Base-by-base conservation (phyloP, 2,113 vertebrate genomes). In the Muntiacus reevesi region DNA sequence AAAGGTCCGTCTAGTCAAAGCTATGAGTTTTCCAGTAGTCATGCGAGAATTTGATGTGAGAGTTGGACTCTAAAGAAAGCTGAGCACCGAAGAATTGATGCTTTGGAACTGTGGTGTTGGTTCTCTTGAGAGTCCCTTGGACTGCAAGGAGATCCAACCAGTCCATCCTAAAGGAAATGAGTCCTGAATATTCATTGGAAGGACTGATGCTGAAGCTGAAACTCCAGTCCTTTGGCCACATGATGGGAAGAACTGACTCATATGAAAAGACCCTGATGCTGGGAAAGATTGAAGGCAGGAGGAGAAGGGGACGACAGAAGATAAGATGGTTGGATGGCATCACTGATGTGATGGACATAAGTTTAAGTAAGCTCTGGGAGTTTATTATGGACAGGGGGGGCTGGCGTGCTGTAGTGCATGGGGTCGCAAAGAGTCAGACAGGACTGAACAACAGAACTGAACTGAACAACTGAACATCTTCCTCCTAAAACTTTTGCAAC, bases 201-300 rank as follows among this genome's bases (percentile, higher is more conserved):
- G 62, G 33, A 9, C 15, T n/a, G 62, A 67, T 67, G 62, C 2
- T 67, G 2, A 67, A n/a, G 33, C 33, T n/a, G 62, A 67, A 67
- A n/a, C 16, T 67, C 62, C 33, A n/a, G 1, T 67, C 4, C 33
- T 67, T n/a, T n/a, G 33, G 62, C 62, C 62, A n/a, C 62, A 33
- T n/a, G 7, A 67, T 0, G 4, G 4, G 2, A 19, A 67, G 62
- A n/a, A 2, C 3, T n/a, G 62, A 67, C 4, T n/a, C 33, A 67
- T 9, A n/a, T 8, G 33, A 67, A 67, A 67, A 67, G 33, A 67
- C 33, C 33, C 64, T 10, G 16, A n/a, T 19, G 16, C 3, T 67
- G 33, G 33, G 64, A 8, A n/a, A 5, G 64, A 10, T 10, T 19
- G 33, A n/a, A 19, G 64, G 64, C 7, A 8, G 62, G 7, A 67